Conservation (phyloP, 2,888 invertebrate genomes). For the Tenthredo livida region DNA sequence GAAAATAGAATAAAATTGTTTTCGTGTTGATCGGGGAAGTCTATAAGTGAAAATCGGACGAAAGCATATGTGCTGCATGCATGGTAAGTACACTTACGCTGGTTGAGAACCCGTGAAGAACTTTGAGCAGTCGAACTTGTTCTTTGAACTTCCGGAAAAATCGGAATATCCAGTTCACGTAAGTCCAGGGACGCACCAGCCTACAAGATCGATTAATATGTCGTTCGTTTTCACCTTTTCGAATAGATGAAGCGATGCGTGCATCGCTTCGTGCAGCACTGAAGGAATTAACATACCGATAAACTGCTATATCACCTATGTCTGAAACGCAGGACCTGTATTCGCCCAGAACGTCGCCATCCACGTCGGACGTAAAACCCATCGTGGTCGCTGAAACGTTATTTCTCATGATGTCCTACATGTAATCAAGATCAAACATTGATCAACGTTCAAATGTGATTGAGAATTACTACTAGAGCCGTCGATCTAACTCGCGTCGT, state of each 20-base stretch:
- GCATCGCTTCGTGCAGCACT: not conserved
- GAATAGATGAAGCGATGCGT: no score
- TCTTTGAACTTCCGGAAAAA: constrained; percentile 78
- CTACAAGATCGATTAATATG: constrained; percentile 54
- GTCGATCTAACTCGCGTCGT: no score
- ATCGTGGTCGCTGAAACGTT: constrained; percentile 83
- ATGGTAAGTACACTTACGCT: constrained; percentile 75
- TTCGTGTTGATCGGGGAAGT: not conserved
- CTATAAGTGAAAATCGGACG: not conserved
- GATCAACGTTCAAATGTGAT: no score
- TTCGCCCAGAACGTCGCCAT: constrained; percentile 77
- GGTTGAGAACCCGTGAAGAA: constrained; percentile 80
- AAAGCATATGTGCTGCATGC: not conserved
- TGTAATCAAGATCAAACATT: not conserved
- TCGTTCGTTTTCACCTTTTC: no score
- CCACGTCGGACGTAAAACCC: constrained; percentile 82
- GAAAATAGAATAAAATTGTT: constrained; percentile 58
- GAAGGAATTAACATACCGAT: constrained; percentile 63
- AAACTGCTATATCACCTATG: constrained; percentile 73
- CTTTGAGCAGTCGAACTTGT: constrained; percentile 78
- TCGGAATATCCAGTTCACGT: constrained; percentile 81
- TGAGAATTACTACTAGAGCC: no score
- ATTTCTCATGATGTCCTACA: not conserved
- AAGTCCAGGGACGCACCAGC: constrained; percentile 81
- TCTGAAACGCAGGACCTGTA: constrained; percentile 82